These are phyloP conservation scores for Onychomys torridus DNA, from an alignment of 2,797 vertebrate genomes.

Conservation along the genomic window DNA sequence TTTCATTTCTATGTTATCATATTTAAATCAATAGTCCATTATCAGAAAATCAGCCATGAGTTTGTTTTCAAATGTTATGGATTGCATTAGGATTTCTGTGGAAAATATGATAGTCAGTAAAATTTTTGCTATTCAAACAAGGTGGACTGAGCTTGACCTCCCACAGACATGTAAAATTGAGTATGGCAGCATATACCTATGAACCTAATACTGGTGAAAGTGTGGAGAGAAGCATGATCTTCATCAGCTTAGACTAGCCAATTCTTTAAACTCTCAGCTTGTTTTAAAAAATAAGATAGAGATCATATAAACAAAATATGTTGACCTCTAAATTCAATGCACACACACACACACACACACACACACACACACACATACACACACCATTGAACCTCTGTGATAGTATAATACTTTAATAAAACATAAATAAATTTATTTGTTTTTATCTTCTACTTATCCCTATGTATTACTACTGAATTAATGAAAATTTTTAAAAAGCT, in stretches of 20 bases:
- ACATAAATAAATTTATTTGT: not conserved
- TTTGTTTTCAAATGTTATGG: not conserved
- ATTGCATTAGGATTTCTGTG: not conserved
- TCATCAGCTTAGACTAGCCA: not conserved
- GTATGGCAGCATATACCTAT: not conserved
- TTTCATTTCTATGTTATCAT: not conserved
- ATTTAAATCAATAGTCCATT: not conserved
- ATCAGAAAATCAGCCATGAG: not conserved
- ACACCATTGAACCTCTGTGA: not conserved
- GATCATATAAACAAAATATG: not conserved
- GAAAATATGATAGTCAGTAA: not conserved
- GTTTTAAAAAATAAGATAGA: not conserved
- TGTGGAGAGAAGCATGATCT: no score
- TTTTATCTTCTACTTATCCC: not conserved
- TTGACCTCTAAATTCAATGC: not conserved
- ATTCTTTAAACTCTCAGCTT: not conserved
- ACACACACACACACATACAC: not conserved
- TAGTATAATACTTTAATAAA: not conserved
- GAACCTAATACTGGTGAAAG: not conserved
- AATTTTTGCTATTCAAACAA: not conserved
- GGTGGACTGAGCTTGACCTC: no score
- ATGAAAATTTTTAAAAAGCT: not conserved
- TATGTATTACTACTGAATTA: not conserved
- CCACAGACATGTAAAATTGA: fast-evolving
- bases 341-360: not conserved